Evolutionary conservation across 2,113 vertebrate species (phyloP), one percentile per base, ranked within the genome.

Genomic region (Hippocampus mohnikei): DNA sequence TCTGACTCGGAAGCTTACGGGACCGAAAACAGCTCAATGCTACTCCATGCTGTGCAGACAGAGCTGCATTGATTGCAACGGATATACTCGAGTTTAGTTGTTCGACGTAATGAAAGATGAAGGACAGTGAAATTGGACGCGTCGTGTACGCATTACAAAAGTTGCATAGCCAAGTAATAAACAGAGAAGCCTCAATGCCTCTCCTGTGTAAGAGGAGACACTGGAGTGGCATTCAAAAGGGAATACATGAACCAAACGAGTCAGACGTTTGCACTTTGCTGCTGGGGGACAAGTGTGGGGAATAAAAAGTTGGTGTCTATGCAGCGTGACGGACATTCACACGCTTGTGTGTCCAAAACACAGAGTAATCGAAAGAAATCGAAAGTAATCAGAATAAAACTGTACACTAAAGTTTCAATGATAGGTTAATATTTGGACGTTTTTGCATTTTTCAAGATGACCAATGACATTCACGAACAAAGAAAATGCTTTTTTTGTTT

Each of bases 1-100:
- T 82, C 75, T 75, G 83, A 81, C 82, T 79, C 68, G 44, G 70
- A 67, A 69, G 77, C 59, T 53, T 46, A 66, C 66, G 74, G 76
- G 52, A 74, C 77, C 67, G 74, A 83, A 90, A 88, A 82, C 81
- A 82, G 80, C 77, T 86, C 81, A 80, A 85, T 88, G 72, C 78
- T 76, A 40, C 76, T 72, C 74, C 12, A 40, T 69, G 42, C 66
- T 55, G 44, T 61, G 76, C 8, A 81, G 85, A 84, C 80, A 76
- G 58, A 67, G 59, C 71, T 25, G 70, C 75, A 89, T 88, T 60
- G 88, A 90, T 88, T 66, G 67, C 66, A 69, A 81, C 81, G n/a
- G 27, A 58, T 72, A 80, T 74, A 79, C 69, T 86, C 74, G 65
- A 80, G 73, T 82, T 86, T 72, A 79, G 78, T n/a, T 61, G 77